phyloP scores from a whole-genome alignment of 2,888 invertebrate genomes.

The Melipona beecheii region DNA sequence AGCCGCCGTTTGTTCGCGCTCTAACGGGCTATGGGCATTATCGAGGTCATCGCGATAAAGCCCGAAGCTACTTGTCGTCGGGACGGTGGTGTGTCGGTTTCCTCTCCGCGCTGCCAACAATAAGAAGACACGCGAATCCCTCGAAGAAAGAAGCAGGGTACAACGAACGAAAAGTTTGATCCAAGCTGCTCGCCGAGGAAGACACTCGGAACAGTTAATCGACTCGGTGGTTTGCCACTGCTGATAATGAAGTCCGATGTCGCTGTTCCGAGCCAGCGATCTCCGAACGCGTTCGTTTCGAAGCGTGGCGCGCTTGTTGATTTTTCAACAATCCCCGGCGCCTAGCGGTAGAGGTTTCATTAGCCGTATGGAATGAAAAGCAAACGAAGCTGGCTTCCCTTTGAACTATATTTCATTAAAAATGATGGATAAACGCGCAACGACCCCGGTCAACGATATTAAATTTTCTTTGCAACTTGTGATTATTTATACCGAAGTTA shows the following conservation, averaged over 20 bases:
- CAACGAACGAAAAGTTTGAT: conserved; percentile 54
- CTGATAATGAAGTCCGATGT: conserved; percentile 8
- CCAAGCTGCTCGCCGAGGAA: conserved; percentile 21
- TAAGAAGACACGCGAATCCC: conserved; percentile 11
- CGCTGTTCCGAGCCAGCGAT: background rate
- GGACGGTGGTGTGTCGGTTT: conserved; percentile 56
- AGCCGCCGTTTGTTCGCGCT: conserved; percentile 66
- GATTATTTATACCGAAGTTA: too few species aligned
- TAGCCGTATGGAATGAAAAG: conserved; percentile 1
- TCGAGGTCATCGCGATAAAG: conserved; percentile 75
- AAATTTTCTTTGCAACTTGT: too few species aligned
- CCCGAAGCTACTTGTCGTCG: conserved; percentile 43
- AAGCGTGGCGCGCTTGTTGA: background rate
- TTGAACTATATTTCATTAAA: background rate
- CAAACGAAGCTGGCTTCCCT: background rate
- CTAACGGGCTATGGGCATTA: conserved; percentile 68
- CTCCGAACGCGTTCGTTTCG: conserved; percentile 1
- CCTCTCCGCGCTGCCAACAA: conserved; percentile 26
- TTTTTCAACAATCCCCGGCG: conserved; percentile 5
- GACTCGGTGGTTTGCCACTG: conserved; percentile 3
- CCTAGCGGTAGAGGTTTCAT: conserved; percentile 19
- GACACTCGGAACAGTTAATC: conserved; percentile 15
- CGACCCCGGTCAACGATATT: too few species aligned
- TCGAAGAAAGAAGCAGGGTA: conserved; percentile 31
- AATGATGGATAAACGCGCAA: conserved; percentile 8